Percentiles rank a stretch among this genome's conserved stretches.
Conservation (phyloP, 2,888 invertebrate species). For the Ichneumoninae sp. region DNA sequence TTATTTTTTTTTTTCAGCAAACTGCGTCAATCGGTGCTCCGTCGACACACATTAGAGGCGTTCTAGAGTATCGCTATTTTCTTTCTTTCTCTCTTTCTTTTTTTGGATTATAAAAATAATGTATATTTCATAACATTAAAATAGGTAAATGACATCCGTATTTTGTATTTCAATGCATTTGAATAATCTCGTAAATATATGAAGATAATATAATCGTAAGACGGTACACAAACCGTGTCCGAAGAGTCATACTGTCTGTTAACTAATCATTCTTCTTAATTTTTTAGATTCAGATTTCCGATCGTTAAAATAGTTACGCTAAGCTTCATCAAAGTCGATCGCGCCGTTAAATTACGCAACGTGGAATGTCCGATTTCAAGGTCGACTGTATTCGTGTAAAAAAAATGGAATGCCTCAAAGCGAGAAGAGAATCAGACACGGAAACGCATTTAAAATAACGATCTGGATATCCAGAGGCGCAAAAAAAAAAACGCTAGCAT, state of each 20-base stretch:
- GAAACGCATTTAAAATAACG: slow-evolving; percentile 20
- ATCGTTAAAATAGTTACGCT: slow-evolving; percentile 18
- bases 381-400: neutral
- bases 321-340: neutral
- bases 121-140: slow-evolving; percentile 58
- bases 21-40: neutral
- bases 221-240: slow-evolving; percentile 52
- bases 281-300: slow-evolving; percentile 49
- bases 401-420: slow-evolving; percentile 45
- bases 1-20: slow-evolving; percentile 37
- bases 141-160: slow-evolving; percentile 59
- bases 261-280: neutral
- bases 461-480: neutral
- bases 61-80: neutral
- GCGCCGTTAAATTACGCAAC: slow-evolving; percentile 17
- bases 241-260: slow-evolving; percentile 9
- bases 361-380: slow-evolving; percentile 47
- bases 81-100: slow-evolving; percentile 1
- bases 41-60: slow-evolving; percentile 33
- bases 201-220: slow-evolving; percentile 24
- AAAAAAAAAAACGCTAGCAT: slow-evolving; percentile 10
- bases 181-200: slow-evolving; percentile 58
- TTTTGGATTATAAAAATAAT: slow-evolving; percentile 60
- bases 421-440: slow-evolving; percentile 36
- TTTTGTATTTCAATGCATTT: slow-evolving; percentile 63